Evolutionary conservation across 2,113 vertebrate genomes (phyloP), one percentile per base, ranked within the genome.

Genomic region (Sterna hirundo): DNA sequence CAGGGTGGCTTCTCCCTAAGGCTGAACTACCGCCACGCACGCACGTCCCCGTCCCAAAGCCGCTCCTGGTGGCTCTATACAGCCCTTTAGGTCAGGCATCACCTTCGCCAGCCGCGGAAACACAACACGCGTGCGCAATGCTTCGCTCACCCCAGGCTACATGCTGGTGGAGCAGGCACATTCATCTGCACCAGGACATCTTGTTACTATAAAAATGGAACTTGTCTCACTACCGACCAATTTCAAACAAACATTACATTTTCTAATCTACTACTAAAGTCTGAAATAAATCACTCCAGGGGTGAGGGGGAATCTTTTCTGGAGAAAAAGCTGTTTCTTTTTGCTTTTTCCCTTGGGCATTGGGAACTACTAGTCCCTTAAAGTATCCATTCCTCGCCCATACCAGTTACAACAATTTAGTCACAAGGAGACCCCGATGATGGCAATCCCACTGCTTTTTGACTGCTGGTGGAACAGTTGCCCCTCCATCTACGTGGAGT

Each of bases 121-220:
- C 20, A 13, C 16, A 2, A 21, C 34, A 30, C 18, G 7, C 3
- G 29, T 3, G 36, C 52, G 52, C 32, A 27, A 20, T 5, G 74
- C 64, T 29, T 38, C 23, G 0, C 55, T 27, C 18, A 4, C 14
- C 34, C 42, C 13, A 0, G 2, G 20, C 9, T 5, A n/a, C 40
- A 16, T 13, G 54, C 38, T 2, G 1, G 19, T 2, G 36, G 9
- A 26, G 40, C 70, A 25, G 60, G 52, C 25, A 42, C 19, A 0
- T 19, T 6, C 3, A 0, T 2, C 69, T 62, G 70, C 76, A 74
- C 25, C 60, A 16, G 36, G 10, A 36, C 55, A 29, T 4, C 47
- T 44, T 47, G 11, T 32, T 29, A 5, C 49, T 25, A 34, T 4
- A 7, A 61, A 74, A 47, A 5, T 7, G 46, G 18, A 20, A 25